Evolutionary conservation across 2,888 invertebrate genomes (phyloP).

Genomic region (Caenorhabditis sp.): DNA sequence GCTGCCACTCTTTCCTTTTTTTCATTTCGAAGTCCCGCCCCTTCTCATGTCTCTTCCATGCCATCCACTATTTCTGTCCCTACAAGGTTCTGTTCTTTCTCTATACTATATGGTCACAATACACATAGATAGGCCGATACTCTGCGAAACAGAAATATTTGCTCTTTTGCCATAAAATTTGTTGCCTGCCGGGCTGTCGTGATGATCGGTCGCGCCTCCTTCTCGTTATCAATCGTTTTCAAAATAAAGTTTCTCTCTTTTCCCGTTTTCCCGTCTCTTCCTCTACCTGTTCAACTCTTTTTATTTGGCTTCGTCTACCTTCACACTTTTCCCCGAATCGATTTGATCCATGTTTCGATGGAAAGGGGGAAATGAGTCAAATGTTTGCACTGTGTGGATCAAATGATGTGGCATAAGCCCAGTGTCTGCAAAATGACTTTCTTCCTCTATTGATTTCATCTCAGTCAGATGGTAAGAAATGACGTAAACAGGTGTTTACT

Average conservation of each 20-base stretch:
- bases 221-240: conserved; percentile 44
- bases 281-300: conserved; percentile 29
- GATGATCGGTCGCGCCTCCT: conserved; percentile 28
- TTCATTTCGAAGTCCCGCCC: conserved; percentile 12
- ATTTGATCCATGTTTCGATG: conserved; percentile 47
- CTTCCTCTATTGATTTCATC: conserved; percentile 25
- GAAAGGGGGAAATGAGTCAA: conserved; percentile 55
- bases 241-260: conserved; percentile 43
- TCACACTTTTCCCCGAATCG: conserved; percentile 45
- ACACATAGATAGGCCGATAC: conserved; percentile 40
- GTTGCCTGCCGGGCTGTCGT: conserved; percentile 13
- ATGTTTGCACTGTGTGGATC: conserved; percentile 56
- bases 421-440: neutral
- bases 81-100: conserved; percentile 19
- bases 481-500: conserved; percentile 23
- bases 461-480: conserved; percentile 13
- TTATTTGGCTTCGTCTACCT: conserved; percentile 24
- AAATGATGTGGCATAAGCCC: conserved; percentile 55
- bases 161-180: conserved; percentile 62
- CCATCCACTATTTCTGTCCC: conserved; percentile 7
- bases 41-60: conserved; percentile 19
- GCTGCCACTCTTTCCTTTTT: conserved; percentile 17
- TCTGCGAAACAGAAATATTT: conserved; percentile 26
- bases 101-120: conserved; percentile 46
- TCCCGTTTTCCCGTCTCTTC: conserved; percentile 21